Percentiles rank a stretch among this genome's conserved stretches.
These are phyloP conservation scores for Cheilosia soror DNA, from an alignment of 2,888 invertebrate genomes.

Conservation along the genomic window DNA sequence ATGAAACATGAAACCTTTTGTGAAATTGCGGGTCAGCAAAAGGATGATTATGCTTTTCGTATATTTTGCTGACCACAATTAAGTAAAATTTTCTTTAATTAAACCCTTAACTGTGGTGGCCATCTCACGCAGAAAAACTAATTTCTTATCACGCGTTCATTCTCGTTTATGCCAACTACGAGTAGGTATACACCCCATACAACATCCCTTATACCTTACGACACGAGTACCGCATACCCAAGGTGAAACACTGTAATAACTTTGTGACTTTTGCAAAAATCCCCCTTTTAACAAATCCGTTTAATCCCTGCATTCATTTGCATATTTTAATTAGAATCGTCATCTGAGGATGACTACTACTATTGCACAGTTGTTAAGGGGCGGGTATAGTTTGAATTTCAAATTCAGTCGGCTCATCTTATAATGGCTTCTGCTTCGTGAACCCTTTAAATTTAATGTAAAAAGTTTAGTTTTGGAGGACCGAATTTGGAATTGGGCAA, in stretches of 20 bases:
- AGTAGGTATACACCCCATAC: background rate
- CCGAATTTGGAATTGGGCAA: background rate
- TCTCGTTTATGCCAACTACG: background rate
- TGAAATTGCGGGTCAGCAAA: too few species aligned
- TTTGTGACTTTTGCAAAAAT: constrained; percentile 28
- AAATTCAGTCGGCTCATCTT: constrained; percentile 34
- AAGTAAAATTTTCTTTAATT: constrained; percentile 16
- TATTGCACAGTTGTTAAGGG: constrained; percentile 6
- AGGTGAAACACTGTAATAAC: constrained; percentile 37
- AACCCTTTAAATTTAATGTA: constrained; percentile 54
- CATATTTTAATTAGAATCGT: constrained; percentile 77
- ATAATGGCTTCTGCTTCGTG: constrained; percentile 23
- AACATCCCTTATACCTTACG: background rate
- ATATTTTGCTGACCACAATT: constrained; percentile 7
- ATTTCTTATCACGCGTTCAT: constrained; percentile 39
- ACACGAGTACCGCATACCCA: background rate
- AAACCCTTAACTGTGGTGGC: constrained; percentile 19
- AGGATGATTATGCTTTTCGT: too few species aligned
- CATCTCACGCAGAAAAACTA: constrained; percentile 22
- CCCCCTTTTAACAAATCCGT: constrained; percentile 66
- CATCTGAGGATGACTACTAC: constrained; percentile 34
- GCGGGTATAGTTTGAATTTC: background rate
- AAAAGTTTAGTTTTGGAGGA: constrained; percentile 24
- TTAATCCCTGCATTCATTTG: constrained; percentile 76
- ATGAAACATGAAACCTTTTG: too few species aligned